Evolutionary conservation across 2,888 invertebrate species (phyloP).

Genomic region (Folsomia manolachei): DNA sequence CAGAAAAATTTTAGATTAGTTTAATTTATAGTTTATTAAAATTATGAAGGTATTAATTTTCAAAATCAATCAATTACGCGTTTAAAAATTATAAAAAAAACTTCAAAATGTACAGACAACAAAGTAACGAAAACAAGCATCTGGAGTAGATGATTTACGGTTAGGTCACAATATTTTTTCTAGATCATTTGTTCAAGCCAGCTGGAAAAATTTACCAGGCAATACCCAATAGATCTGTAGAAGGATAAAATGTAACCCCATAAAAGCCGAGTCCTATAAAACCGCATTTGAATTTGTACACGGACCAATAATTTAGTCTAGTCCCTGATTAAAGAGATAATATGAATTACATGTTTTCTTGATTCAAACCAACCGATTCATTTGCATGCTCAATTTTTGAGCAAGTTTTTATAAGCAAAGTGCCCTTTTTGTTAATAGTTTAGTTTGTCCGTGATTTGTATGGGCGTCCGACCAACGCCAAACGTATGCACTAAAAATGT

Average conservation of each 20-base stretch:
- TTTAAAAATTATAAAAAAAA: no score
- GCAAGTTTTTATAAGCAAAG: not conserved
- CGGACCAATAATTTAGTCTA: not conserved
- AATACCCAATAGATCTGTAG: not conserved
- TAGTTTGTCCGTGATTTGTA: constrained; percentile 1
- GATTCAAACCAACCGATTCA: not conserved
- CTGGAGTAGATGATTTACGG: no score
- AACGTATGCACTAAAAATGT: no score
- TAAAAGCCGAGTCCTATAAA: no score
- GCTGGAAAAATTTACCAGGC: not conserved
- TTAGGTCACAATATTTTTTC: no score
- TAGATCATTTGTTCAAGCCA: no score
- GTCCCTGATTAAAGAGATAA: not conserved
- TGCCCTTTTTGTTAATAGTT: not conserved
- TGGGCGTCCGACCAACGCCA: not conserved
- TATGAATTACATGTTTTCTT: constrained; percentile 8
- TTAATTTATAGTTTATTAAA: no score
- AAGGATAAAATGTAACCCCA: not conserved
- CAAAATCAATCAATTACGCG: no score
- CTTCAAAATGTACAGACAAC: no score
- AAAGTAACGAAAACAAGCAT: no score
- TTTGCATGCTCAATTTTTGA: constrained; percentile 1
- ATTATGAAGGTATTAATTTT: no score
- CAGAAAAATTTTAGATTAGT: no score
- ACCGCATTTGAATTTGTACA: not conserved